Base-by-base conservation (phyloP, 2,113 vertebrate genomes). In the Puma concolor region DNA sequence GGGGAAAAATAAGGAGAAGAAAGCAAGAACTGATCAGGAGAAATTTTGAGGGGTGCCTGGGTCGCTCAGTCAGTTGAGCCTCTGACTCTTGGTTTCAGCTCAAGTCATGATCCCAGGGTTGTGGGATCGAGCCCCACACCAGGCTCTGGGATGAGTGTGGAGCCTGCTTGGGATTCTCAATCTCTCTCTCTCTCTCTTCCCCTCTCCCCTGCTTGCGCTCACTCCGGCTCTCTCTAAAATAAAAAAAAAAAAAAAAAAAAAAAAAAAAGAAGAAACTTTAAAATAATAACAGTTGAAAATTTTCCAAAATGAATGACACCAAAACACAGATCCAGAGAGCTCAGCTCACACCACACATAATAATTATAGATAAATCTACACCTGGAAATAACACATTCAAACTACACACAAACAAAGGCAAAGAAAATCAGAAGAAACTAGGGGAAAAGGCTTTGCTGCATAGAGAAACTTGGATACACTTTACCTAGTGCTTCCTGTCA, bases 401-500 rank as follows among this genome's bases (percentile, higher is more conserved):
- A 57, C 63, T 16, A 48, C 31, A 48, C 80, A 31, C 57, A 84
- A 16, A 12, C 16, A 21, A n/a, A 63, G 41, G 41, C 2, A 60
- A 50, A 63, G 8, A 19, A 50, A 72, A 17, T 60, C 38, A 5
- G 23, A 67, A 79, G 60, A 5, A 38, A 25, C 71, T 19, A 17
- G 41, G n/a, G 14, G 10, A 10, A 17, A 79, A n/a, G 31, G 36
- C n/a, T 64, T 57, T 16, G 54, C 23, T 12, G 25, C 23, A 3
- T 17, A 0, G 44, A 77, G 29, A 48, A 90, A 8, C 4, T 0
- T 17, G 11, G 60, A 44, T 21, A 7, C 1, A 0, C 29, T 44
- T 54, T 29, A 52, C 44, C 13, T 27, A 0, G 1, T 0, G 33
- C 31, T 27, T 79, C 48, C 21, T 4, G 4, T 11, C 50, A 31